Evolutionary conservation across 2,888 invertebrate species (phyloP).

Genomic region (Thelaira solivaga): DNA sequence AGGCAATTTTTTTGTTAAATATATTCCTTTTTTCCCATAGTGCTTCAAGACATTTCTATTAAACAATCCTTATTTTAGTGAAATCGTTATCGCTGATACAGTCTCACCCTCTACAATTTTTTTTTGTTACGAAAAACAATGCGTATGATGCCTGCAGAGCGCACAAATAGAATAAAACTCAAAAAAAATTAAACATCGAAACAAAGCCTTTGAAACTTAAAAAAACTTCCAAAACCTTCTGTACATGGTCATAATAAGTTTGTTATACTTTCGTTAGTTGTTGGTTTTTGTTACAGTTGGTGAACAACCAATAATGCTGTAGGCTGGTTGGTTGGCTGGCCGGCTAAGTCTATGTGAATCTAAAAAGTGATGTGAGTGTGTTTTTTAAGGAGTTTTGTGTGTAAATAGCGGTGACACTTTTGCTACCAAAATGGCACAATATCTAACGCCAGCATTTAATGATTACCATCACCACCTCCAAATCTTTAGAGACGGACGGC

Average conservation of each 20-base stretch:
- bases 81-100: constrained; percentile 22
- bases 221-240: constrained; percentile 37
- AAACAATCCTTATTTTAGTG: constrained; percentile 16
- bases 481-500: constrained; percentile 43
- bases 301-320: constrained; percentile 4
- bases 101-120: constrained; percentile 43
- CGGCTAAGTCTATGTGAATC: not conserved
- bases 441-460: constrained; percentile 63
- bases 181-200: constrained; percentile 4
- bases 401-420: constrained; percentile 61
- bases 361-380: not conserved
- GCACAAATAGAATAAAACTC: not conserved
- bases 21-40: constrained; percentile 4
- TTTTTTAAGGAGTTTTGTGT: not conserved
- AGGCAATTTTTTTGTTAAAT: not conserved
- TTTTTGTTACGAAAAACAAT: constrained; percentile 20
- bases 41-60: constrained; percentile 34
- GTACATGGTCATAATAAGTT: constrained; percentile 60
- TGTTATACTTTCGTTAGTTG: constrained; percentile 58
- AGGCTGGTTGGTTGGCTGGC: not conserved
- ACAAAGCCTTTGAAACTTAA: constrained; percentile 16
- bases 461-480: constrained; percentile 61
- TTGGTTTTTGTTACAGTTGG: constrained; percentile 6
- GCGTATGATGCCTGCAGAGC: constrained; percentile 50
- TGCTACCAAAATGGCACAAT: constrained; percentile 59